phyloP scores from a whole-genome alignment of 1,140 invertebrate species.

The Polypedilum pembai region DNA sequence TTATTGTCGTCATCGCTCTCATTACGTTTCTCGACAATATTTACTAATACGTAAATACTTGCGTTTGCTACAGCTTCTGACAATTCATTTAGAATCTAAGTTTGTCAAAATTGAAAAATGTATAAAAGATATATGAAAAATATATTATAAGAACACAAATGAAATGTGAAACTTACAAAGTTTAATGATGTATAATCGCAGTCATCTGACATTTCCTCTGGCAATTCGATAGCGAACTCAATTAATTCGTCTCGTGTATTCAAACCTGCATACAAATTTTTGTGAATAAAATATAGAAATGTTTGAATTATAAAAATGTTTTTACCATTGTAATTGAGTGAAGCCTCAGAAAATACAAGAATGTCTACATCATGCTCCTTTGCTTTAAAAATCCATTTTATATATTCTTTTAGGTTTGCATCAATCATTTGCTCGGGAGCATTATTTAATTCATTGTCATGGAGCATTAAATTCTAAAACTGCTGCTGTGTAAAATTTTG shows the following conservation, averaged over 20 bases:
- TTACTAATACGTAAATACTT: background rate
- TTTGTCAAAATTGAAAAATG: background rate
- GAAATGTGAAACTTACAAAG: background rate
- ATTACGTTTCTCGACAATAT: background rate
- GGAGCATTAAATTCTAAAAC: slow-evolving; percentile 9
- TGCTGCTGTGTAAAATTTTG: background rate
- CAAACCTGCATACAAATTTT: background rate
- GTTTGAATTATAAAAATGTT: background rate
- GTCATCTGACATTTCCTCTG: background rate
- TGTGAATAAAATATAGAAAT: background rate
- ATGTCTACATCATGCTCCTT: slow-evolving; percentile 1
- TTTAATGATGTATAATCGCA: slow-evolving; percentile 2
- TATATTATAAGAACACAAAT: background rate
- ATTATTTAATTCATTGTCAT: background rate
- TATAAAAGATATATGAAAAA: background rate
- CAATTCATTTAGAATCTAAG: slow-evolving; percentile 43
- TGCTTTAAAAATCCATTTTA: background rate
- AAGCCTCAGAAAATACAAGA: background rate
- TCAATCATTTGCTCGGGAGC: background rate
- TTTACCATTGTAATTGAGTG: slow-evolving; percentile 5
- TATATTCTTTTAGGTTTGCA: background rate
- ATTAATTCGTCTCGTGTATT: background rate
- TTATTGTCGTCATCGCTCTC: background rate
- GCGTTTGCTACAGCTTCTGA: slow-evolving; percentile 40
- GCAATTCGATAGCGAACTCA: background rate